Base-by-base conservation (phyloP, 2,888 invertebrate genomes). In the Papilio gigon region DNA sequence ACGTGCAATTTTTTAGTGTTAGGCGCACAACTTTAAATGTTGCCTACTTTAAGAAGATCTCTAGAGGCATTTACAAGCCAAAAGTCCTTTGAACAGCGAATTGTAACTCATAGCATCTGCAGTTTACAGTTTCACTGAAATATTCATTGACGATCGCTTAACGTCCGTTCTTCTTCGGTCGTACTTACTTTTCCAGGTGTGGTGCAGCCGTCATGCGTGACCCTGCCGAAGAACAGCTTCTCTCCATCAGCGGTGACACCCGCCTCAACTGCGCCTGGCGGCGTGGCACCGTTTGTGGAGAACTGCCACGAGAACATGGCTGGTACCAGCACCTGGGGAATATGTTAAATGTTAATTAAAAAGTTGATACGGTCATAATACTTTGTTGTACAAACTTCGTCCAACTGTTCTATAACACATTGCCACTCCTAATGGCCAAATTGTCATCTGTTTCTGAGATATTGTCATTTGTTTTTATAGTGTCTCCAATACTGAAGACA, bases 171-270 rank as follows among this genome's bases (percentile, higher is more conserved):
- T 30, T 33, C 2, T 14, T 3, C 27, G n/a, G 14, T 9, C 20
- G 61, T 65, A 30, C 50, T 71, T 80, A 95, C 94, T 93, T 95
- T 95, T 80, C 95, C 95, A 70, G 95, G 90, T 12, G 95, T 95
- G 71, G 94, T 92, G 76, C 94, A 93, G 12, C 95, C 95, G 73
- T 94, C 93, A 73, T 94, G 93, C 40, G 93, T 90, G 65, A 94
- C 94, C 71, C 96, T 93, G 9, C 95, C 96, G 72, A 93, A 93
- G 88, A 93, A 96, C 42, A 96, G 87, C 37, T 93, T 90, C 84
- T 95, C 95, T 11, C 95, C 95, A 71, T 94, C 93, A 58, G 88
- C 83, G 0, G 94, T 95, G 71, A 92, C 86, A 20, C 96, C 96
- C 0, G 94, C 94, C 58, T 93, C 92, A 1, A 95, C 93, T 0